Conservation (phyloP, 2,113 vertebrate species). For the Cynopterus brachyotis region DNA sequence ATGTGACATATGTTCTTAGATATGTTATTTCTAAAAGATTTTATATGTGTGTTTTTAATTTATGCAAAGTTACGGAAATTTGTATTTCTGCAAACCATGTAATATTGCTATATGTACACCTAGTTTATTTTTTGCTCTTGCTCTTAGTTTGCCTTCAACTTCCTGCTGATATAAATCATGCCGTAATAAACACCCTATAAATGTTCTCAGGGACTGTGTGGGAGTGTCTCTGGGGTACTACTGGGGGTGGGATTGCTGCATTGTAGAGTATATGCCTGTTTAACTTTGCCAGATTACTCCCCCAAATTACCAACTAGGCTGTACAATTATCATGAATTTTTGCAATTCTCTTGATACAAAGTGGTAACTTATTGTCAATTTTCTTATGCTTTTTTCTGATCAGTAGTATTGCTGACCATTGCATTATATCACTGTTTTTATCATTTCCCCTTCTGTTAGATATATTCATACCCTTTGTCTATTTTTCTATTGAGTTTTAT, state of each 20-base stretch:
- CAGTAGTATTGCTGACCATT: neutral
- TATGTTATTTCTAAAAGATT: neutral
- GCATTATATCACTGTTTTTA: neutral
- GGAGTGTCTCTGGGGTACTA: neutral
- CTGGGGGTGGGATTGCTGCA: neutral
- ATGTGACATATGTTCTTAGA: neutral
- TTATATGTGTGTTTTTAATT: neutral
- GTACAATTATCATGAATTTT: neutral
- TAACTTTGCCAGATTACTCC: neutral
- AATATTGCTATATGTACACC: neutral
- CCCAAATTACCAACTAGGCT: neutral
- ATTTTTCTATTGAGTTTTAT: neutral
- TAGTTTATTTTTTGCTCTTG: neutral
- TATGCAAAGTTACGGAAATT: neutral
- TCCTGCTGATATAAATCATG: neutral
- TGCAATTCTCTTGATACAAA: neutral
- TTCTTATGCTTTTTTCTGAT: neutral
- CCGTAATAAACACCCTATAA: neutral
- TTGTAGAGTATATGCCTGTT: neutral
- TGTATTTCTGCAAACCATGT: neutral
- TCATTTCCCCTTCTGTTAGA: neutral
- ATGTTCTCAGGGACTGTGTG: neutral
- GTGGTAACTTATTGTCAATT: neutral
- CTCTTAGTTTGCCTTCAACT: neutral
- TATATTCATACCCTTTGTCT: neutral